Conservation (phyloP, 2,888 invertebrate genomes). For the Drosophila aldrichi region DNA sequence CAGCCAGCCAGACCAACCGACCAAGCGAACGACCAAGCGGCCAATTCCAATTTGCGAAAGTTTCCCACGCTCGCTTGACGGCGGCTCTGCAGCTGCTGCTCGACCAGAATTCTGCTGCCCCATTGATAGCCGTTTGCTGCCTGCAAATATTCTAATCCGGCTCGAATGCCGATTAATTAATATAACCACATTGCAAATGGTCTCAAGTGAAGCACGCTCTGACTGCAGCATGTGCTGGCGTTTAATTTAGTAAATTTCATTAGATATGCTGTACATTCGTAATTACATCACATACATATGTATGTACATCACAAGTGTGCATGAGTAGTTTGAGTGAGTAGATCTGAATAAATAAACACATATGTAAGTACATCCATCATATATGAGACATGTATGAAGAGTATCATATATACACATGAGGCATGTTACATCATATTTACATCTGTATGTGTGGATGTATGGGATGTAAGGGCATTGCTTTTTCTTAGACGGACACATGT, state of each 20-base stretch:
- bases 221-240: background rate
- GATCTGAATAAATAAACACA: no score
- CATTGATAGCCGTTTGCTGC: slow-evolving; percentile 37
- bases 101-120: slow-evolving; percentile 43
- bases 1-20: no score
- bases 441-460: background rate
- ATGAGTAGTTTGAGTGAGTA: no score
- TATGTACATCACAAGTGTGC: background rate
- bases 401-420: no score
- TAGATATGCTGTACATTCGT: background rate
- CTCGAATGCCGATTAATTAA: slow-evolving; percentile 61
- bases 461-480: background rate
- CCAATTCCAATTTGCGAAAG: slow-evolving; percentile 39
- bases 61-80: slow-evolving; percentile 51
- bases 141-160: slow-evolving; percentile 65
- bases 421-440: background rate
- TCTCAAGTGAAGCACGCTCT: background rate
- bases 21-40: background rate
- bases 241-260: background rate
- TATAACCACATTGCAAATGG: background rate
- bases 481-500: no score
- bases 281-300: background rate
- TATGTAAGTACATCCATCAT: background rate
- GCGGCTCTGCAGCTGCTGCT: slow-evolving; percentile 50
- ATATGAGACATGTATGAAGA: background rate